Base-by-base conservation (phyloP, 2,113 vertebrate genomes). In the Oryzias woworae region DNA sequence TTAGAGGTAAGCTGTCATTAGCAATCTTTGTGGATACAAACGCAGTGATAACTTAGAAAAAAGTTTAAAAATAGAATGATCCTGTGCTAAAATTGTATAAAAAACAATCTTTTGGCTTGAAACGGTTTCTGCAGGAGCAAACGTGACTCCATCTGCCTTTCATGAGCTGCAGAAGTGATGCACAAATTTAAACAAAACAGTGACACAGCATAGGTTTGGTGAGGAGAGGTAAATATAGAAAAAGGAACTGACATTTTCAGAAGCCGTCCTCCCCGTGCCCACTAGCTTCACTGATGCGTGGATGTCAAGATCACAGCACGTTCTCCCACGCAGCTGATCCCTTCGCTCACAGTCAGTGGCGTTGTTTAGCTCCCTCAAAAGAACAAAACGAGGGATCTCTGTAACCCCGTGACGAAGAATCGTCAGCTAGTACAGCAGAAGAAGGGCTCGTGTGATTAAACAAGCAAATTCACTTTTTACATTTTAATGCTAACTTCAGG, bases 211-310 rank as follows among this genome's bases (percentile, higher is more conserved):
- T 12, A 42, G 59, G 28, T 4, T 51, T 6, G 55, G 45, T 60
- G 8, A n/a, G 16, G 58, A 50, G 45, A 1, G 7, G 42, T 85
- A 89, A 85, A 87, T 83, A 89, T 86, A 91, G 89, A 84, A 91
- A 77, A 77, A 88, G 89, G 91, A 91, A 91, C 83, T 89, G 85
- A 82, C 83, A 85, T 76, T 89, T 86, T 86, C 80, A 88, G 79
- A 89, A 85, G 69, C 79, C 77, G 81, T 81, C 87, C 81, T 87
- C 64, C 58, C 69, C 44, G 58, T 58, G 22, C 84, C 74, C 77
- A 85, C 87, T 75, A 75, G 78, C 85, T 85, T 87, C 73, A 80
- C 59, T 75, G 73, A 78, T 77, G 83, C 58, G 70, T 85, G 84
- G 86, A 87, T 65, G 70, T 84, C 62, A 58, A 85, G 78, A 75